Percentiles rank a stretch among this genome's conserved stretches.
Conservation (phyloP, 2,797 vertebrate species). For the Enteromius fasciolatus region DNA sequence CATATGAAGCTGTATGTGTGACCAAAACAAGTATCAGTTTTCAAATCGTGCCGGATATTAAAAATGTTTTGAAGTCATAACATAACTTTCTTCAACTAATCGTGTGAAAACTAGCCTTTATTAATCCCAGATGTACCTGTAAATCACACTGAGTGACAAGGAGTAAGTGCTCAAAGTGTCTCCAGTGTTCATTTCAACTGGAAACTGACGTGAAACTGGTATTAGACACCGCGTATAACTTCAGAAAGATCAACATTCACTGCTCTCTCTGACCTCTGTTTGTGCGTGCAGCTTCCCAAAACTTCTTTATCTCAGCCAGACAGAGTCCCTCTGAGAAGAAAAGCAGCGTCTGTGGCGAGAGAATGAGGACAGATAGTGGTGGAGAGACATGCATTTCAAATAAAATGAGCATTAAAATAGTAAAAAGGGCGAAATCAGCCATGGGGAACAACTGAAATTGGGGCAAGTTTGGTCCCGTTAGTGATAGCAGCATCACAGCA, state of each 20-base stretch:
- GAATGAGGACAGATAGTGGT: neutral
- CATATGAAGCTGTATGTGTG: too few species aligned
- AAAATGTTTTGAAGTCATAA: too few species aligned
- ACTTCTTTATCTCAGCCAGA: constrained; percentile 44
- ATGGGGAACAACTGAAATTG: neutral
- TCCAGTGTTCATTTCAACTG: too few species aligned
- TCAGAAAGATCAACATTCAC: neutral
- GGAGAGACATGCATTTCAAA: neutral
- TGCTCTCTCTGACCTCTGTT: constrained; percentile 60
- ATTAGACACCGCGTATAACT: neutral
- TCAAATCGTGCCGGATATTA: too few species aligned
- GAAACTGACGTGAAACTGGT: too few species aligned
- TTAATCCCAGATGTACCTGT: too few species aligned
- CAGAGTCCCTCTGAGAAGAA: constrained; percentile 23
- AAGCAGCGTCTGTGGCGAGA: constrained; percentile 6
- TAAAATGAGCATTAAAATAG: neutral
- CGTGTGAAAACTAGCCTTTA: too few species aligned
- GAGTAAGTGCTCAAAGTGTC: too few species aligned
- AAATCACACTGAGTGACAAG: too few species aligned
- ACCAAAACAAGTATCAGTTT: too few species aligned
- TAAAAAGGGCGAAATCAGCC: neutral
- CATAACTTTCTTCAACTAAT: too few species aligned
- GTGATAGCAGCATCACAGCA: neutral
- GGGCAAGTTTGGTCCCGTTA: neutral
- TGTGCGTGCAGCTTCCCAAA: constrained; percentile 11